Evolutionary conservation across 2,797 vertebrate species (phyloP), one percentile per base, ranked within the genome.

Genomic region (Hippoglossus hippoglossus): DNA sequence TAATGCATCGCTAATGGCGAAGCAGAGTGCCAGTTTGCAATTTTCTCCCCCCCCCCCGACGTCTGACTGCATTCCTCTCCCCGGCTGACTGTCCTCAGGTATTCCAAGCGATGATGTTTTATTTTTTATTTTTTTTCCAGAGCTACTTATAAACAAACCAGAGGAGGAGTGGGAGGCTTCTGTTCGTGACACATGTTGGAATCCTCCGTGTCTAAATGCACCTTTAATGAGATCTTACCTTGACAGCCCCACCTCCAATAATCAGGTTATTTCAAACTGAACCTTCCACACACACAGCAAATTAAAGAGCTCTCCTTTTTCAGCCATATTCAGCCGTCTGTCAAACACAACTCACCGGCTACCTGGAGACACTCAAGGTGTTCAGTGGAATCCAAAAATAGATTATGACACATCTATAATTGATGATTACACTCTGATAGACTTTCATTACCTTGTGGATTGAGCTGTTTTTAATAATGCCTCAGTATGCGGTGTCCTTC

Each of bases 391-490:
- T 54, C 44, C 50, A 63, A 72, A 83, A 83, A 81, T 70, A 73
- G 55, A 81, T 73, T 22, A 72, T 2, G 47, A 79, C 69, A 68
- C 73, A 26, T 83, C 11, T 41, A 5, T 81, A 89, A 80, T 68
- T 77, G 68, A 84, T 81, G 77, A 88, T 87, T 75, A 77, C 25
- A 19, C 73, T 62, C 57, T 81, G 73, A 84, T 78, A 39, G 75
- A 79, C 74, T 79, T 72, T 77, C 70, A 87, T 87, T 80, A 80
- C 69, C 71, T 80, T 3, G 64, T 28, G 73, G 81, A 83, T 66
- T 75, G 63, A 86, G 67, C 36, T 28, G 50, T 78, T 89, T 90
- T 87, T 88, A 90, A 87, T 92, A 91, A 79, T 18, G 47, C 31
- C 52, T 28, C 52, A 5, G 44, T 51, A 28, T 66, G 62, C 22